Base-by-base conservation (phyloP, 1,140 invertebrate genomes). In the Hylaeus volcanicus region DNA sequence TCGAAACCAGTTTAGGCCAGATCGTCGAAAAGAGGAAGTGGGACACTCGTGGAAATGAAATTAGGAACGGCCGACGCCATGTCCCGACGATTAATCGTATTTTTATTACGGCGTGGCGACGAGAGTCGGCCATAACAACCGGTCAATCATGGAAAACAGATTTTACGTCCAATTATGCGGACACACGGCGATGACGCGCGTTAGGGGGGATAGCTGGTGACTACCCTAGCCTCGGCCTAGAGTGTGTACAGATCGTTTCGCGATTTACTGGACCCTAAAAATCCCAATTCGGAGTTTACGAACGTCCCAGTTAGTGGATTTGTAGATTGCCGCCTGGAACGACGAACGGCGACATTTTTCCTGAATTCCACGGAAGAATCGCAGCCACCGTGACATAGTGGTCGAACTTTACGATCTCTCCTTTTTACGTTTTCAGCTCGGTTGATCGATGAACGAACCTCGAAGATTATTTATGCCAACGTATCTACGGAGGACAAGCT, bases 91-190 rank as follows among this genome's bases (percentile, higher is more conserved):
- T 85, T 85, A 81, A 75, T 66, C 65, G 71, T 56, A 9, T n/a
- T 81, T 76, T 85, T 82, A 85, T 85, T 48, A 79, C 45, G 48
- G 11, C 15, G n/a, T 60, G 55, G 37, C n/a, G 55, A 41, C 39
- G 53, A 51, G 48, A 55, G 6, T 1, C n/a, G 51, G 51, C 69
- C 78, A 84, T 81, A 84, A 82, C 58, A 51, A n/a, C 72, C 64
- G 45, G 64, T 81, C 87, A 80, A 84, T 89, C 81, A 80, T 84
- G 86, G 74, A 87, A 86, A 87, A 79, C 74, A 83, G 79, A 88
- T 76, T 88, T 89, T 88, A 89, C 72, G 81, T 85, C 75, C 86
- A 87, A 86, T 87, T 78, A 87, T 60, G 48, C 61, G 56, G 55
- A 73, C 73, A 63, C 60, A 74, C 14, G 58, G 11, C 12, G 64